phyloP scores from a whole-genome alignment of 2,113 vertebrate genomes.

The Nanorana parkeri region DNA sequence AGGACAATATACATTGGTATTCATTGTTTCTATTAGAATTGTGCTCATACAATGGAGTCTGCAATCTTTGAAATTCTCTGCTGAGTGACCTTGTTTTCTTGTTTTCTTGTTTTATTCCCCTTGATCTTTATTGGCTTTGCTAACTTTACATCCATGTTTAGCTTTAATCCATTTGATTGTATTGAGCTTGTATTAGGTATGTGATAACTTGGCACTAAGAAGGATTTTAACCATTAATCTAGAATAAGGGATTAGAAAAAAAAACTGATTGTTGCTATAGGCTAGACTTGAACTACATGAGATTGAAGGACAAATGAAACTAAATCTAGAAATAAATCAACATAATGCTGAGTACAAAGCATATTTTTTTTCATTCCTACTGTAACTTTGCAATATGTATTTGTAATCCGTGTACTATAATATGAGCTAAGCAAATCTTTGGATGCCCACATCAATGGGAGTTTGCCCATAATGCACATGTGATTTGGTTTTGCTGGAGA shows the following conservation, averaged over 20 bases:
- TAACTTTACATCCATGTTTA: constrained; percentile 62
- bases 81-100: constrained; percentile 72
- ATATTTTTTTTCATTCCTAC: not conserved
- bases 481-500: too few species aligned
- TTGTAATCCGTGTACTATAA: too few species aligned
- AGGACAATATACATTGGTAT: not conserved
- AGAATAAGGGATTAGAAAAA: constrained; percentile 66
- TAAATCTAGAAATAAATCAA: constrained; percentile 69
- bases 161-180: constrained; percentile 68
- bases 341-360: not conserved
- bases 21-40: constrained; percentile 33
- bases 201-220: constrained; percentile 71
- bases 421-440: too few species aligned
- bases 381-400: not conserved
- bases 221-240: constrained; percentile 76
- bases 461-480: too few species aligned
- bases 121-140: constrained; percentile 67
- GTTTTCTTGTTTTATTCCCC: constrained; percentile 63
- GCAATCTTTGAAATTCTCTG: constrained; percentile 58
- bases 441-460: too few species aligned
- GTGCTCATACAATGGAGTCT: constrained; percentile 36
- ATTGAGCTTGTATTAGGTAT: constrained; percentile 68
- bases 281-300: constrained; percentile 67
- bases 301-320: constrained; percentile 73
- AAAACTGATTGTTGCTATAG: constrained; percentile 65